A percentile compares a stretch with the other conserved stretches of the same genome.
Conservation (phyloP, 2,797 vertebrate species). For the Sitta carolinensis region DNA sequence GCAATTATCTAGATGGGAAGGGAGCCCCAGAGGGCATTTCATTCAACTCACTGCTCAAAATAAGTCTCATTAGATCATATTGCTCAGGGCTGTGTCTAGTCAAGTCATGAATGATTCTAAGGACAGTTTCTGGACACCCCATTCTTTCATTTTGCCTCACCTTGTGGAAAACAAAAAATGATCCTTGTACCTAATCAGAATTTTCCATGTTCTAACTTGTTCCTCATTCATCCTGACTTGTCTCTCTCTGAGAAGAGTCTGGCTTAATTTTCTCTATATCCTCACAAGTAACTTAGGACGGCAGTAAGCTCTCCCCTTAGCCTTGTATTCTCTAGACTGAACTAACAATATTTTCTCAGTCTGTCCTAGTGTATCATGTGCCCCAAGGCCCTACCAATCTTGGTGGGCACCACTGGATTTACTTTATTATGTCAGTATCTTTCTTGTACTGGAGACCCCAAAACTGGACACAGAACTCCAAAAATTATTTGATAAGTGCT, state of each 20-base stretch:
- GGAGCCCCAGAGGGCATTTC: neutral
- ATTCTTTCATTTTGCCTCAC: neutral
- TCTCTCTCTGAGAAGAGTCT: neutral
- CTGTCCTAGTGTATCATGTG: neutral
- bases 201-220: neutral
- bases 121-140: neutral
- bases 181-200: neutral
- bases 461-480: neutral
- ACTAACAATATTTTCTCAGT: neutral
- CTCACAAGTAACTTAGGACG: neutral
- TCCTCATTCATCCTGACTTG: neutral
- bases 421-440: neutral
- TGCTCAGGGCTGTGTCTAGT: neutral
- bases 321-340: neutral
- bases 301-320: neutral
- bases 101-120: neutral
- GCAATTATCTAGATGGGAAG: neutral
- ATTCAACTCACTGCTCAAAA: neutral
- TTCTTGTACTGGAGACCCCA: neutral
- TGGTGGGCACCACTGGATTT: neutral
- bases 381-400: neutral
- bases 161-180: neutral
- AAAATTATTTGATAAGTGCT: neutral
- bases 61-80: neutral
- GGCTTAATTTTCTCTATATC: neutral